Evolutionary conservation across 2,113 vertebrate species (phyloP), one percentile per base, ranked within the genome.

Genomic region (Microtus oregoni): DNA sequence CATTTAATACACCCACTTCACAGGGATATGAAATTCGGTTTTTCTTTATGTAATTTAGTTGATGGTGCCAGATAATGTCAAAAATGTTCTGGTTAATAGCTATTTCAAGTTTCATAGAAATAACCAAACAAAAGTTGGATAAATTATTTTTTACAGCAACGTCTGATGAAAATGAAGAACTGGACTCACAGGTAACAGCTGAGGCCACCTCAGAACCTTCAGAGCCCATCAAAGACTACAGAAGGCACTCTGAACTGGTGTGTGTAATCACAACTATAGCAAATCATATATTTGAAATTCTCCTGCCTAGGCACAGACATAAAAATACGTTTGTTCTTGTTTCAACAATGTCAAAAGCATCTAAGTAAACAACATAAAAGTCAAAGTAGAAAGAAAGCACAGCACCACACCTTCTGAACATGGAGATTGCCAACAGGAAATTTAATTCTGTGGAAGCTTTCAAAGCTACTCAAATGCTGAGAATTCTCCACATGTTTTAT

Each of bases 1-100:
- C 94, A 97, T 97, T 97, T 97, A 94, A 95, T 95, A 96, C 95
- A 95, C 88, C 92, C 92, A 98, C 94, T 91, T 98, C 93, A 91
- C 88, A 79, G 78, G 95, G 77, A 96, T 91, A 93, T 87, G 73
- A 96, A 97, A 97, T 95, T 96, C 88, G 78, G 50, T 79, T 97
- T 97, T 96, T 96, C 91, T 97, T 97, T 95, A 94, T 89, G 61
- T 96, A 97, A 97, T 96, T 96, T 94, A 94, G 78, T 89, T 92
- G 94, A 94, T 50, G 19, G 68, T 95, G 65, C 87, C 90, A 97
- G 90, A 95, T 95, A 97, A 95, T 93, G 90, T 97, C 82, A 97
- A 70, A 96, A 96, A 94, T 78, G 61, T 92, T 96, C 93, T 98
- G 89, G 92, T 97, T 90, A 96, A 94, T 97, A 92, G 58, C n/a